Conservation (phyloP, 2,888 invertebrate genomes). For the Eristalinus sepulchralis region DNA sequence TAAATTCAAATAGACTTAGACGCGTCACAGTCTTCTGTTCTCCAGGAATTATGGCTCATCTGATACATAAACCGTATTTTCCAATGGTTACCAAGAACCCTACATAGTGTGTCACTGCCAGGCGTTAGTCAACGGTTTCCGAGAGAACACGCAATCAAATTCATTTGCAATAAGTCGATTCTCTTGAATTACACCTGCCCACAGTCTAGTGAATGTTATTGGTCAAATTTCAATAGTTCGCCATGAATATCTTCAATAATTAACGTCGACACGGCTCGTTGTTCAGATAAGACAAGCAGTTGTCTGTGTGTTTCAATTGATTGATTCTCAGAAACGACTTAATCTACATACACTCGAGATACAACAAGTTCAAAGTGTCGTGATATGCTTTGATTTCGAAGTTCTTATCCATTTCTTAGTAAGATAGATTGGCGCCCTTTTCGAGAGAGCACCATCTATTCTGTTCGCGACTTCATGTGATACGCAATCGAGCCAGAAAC, state of each 20-base stretch:
- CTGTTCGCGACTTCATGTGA: too few relatives aligned
- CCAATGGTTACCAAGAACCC: neutral
- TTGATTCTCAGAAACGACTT: neutral
- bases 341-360: neutral
- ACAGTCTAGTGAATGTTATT: neutral
- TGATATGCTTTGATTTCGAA: too few relatives aligned
- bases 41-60: neutral
- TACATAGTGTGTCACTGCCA: neutral
- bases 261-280: neutral
- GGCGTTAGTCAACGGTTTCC: neutral
- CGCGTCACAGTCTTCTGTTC: neutral
- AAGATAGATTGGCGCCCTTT: too few relatives aligned
- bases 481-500: neutral
- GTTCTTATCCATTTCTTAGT: too few relatives aligned
- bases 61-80: neutral
- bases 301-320: neutral
- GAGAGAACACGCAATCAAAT: neutral
- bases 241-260: neutral
- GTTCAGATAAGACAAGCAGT: neutral
- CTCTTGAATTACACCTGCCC: neutral
- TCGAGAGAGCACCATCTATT: too few relatives aligned
- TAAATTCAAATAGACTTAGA: neutral
- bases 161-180: neutral
- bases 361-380: too few relatives aligned
- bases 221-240: neutral